phyloP scores from a whole-genome alignment of 2,113 vertebrate genomes.

The Oceanodroma tethys region DNA sequence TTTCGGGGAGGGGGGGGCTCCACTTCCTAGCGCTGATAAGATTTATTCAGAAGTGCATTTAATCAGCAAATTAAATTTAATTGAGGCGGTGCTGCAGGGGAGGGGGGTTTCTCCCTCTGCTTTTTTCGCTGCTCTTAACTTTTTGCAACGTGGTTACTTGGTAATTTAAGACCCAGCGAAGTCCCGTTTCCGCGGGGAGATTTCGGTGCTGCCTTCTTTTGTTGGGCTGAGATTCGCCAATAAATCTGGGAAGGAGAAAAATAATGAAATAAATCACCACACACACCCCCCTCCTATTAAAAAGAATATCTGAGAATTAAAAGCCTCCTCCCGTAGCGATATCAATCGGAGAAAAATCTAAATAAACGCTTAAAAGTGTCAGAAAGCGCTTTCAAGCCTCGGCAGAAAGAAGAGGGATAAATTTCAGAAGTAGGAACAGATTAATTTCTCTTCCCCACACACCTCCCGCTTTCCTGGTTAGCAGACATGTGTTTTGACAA shows the following conservation, averaged over 20 bases:
- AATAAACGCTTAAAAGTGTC: background rate
- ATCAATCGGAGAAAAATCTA: background rate
- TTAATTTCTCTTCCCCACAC: background rate
- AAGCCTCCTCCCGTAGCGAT: background rate
- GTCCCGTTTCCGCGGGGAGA: background rate
- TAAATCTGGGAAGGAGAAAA: constrained; percentile 44
- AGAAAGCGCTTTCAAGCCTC: background rate
- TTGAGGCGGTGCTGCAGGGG: background rate
- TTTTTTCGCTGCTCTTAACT: background rate
- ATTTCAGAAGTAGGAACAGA: background rate
- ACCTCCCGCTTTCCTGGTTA: constrained; percentile 38
- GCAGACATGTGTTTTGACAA: constrained; percentile 30
- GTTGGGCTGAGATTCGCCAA: constrained; percentile 22
- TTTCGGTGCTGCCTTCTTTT: constrained; percentile 21
- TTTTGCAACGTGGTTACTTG: background rate
- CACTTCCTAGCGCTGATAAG: background rate
- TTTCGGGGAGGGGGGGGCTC: background rate
- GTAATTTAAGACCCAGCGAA: background rate
- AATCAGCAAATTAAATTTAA: background rate
- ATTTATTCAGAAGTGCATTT: background rate
- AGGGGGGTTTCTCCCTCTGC: background rate
- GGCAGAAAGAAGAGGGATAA: background rate
- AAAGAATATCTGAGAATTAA: background rate
- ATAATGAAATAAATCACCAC: constrained; percentile 25
- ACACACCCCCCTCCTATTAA: background rate